Evolutionary conservation across 2,888 invertebrate species (phyloP).

Genomic region (Polyommatus icarus): DNA sequence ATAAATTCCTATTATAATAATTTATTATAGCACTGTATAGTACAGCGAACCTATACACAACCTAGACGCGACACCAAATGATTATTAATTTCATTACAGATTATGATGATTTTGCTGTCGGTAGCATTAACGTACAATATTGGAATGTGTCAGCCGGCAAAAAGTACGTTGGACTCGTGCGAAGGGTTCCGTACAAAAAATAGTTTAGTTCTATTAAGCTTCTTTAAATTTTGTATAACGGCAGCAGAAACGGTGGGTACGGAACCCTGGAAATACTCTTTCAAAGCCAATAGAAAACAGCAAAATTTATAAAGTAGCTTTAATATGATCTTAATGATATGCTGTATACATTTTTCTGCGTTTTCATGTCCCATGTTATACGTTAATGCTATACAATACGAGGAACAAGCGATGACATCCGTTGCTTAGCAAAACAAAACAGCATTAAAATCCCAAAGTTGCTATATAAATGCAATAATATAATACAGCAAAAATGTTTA

Average conservation of each 20-base stretch:
- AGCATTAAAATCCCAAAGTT: conserved; percentile 55
- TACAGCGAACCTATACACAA: conserved; percentile 60
- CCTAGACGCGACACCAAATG: conserved; percentile 50
- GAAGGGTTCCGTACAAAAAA: neutral
- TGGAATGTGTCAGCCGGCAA: neutral
- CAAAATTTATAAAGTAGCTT: neutral
- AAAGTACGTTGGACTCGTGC: neutral
- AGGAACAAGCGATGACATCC: conserved; percentile 48
- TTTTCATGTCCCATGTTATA: neutral
- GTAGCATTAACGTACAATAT: conserved; percentile 44
- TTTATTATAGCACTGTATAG: conserved; percentile 49
- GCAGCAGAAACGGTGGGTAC: too few relatives aligned
- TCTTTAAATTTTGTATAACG: too few relatives aligned
- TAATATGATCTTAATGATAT: neutral
- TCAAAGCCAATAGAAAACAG: neutral
- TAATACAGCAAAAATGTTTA: conserved; percentile 42
- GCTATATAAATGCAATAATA: conserved; percentile 72
- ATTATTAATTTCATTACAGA: conserved; percentile 36
- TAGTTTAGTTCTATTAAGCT: too few relatives aligned
- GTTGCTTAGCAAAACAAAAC: conserved; percentile 46
- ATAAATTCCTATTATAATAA: conserved; percentile 59
- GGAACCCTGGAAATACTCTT: neutral
- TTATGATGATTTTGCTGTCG: conserved; percentile 33
- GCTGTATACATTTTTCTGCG: neutral
- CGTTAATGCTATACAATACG: conserved; percentile 37